Base-by-base conservation (phyloP, 2,888 invertebrate species). In the Lasioglossum calceatum region DNA sequence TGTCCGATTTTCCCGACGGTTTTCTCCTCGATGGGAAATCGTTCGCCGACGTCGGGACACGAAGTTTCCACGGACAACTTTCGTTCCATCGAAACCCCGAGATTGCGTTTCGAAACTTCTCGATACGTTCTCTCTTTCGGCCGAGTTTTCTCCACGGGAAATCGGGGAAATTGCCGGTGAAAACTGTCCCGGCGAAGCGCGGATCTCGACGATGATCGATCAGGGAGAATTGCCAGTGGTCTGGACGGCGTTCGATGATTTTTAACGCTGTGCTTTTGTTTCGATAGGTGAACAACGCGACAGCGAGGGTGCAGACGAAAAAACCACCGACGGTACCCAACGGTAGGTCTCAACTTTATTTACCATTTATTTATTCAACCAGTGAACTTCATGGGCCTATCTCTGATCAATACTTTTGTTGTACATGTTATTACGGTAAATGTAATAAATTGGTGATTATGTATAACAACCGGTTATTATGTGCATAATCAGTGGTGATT, bases 231-330 rank as follows among this genome's bases (percentile, higher is more conserved):
- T 74, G 82, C 23, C 61, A 36, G 32, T 12, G 2, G 2, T n/a
- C 19, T 1, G 7, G 42, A 4, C 32, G 58, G 19, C 16, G 2
- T 72, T 77, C 3, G 50, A 54, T 71, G 64, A 36, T 74, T 39
- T 70, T 82, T 89, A 89, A 92, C 81, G 19, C 10, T 19, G 27
- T 77, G 58, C 78, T 91, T 61, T 92, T 90, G 70, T 92, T 93
- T 94, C 93, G 96, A 95, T 97, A 99, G 99, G 99, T 99, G 96
- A 99, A 99, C 97, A 99, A 99, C 97, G 99, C 99, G 93, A 99
- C 99, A 94, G 99, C 99, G 94, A 97, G 99, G 96, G 99, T 99
- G 96, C 99, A 99, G 97, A 99, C 99, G 95, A 99, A 99, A 97
- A 99, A 99, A 97, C 98, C 98, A 93, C 97, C 98, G 92, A 97